Evolutionary conservation across 2,113 vertebrate genomes (phyloP).

Genomic region (Ammodytes marinus): DNA sequence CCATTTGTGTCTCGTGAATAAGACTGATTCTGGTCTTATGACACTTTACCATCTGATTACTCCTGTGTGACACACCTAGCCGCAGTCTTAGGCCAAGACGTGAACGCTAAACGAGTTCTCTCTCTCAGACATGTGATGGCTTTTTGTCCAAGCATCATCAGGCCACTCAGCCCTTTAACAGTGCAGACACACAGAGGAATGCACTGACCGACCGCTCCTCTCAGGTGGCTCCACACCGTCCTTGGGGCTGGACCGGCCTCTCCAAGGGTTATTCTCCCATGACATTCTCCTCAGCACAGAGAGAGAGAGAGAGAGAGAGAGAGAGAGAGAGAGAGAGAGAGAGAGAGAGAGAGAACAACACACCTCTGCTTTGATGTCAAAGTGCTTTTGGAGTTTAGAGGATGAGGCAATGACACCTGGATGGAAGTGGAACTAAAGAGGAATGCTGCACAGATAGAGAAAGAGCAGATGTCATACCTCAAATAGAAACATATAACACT

Average conservation of each 20-base stretch:
- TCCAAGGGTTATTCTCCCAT: conserved; percentile 75
- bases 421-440: conserved; percentile 54
- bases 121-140: conserved; percentile 20
- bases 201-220: conserved; percentile 71
- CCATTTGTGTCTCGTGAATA: background rate
- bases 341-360: conserved; percentile 38
- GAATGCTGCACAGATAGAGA: conserved; percentile 44
- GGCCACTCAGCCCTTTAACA: conserved; percentile 28
- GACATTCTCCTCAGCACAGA: conserved; percentile 60
- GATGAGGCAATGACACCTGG: conserved; percentile 72
- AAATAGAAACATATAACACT: background rate
- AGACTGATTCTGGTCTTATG: background rate
- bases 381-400: conserved; percentile 52
- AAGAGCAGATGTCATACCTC: conserved; percentile 9
- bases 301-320: conserved; percentile 1
- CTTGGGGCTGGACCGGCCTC: conserved; percentile 55
- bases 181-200: conserved; percentile 49
- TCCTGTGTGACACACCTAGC: conserved; percentile 3
- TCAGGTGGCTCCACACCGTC: conserved; percentile 65
- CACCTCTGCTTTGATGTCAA: conserved; percentile 74
- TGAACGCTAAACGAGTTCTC: conserved; percentile 24
- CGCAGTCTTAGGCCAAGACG: conserved; percentile 24
- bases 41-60: background rate
- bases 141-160: conserved; percentile 13
- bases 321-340: too few species aligned